A percentile compares a stretch with the other conserved stretches of the same genome.
Evolutionary conservation across 2,888 invertebrate species (phyloP).

Genomic region (Sesia apiformis): DNA sequence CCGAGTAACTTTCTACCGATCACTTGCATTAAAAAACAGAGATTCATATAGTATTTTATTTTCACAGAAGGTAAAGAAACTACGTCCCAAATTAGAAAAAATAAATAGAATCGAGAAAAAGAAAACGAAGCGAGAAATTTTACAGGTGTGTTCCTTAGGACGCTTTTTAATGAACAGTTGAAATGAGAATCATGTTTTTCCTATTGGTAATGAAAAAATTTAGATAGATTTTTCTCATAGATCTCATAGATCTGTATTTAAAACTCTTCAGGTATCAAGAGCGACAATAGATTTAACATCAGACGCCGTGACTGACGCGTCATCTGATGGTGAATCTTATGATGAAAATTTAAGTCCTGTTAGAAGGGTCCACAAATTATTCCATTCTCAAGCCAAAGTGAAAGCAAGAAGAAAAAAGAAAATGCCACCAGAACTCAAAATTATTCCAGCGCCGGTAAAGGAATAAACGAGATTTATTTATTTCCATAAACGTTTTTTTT

Average conservation of each 20-base stretch:
- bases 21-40: too few relatives aligned
- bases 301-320: conserved; percentile 79
- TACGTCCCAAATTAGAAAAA: conserved; percentile 54
- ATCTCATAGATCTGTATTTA: too few relatives aligned
- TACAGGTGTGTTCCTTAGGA: conserved; percentile 54
- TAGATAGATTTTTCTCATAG: too few relatives aligned
- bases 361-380: conserved; percentile 53
- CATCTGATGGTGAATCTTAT: conserved; percentile 75
- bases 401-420: conserved; percentile 64
- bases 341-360: conserved; percentile 63
- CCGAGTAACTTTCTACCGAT: background rate
- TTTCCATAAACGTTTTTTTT: background rate
- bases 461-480: background rate
- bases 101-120: conserved; percentile 57
- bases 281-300: conserved; percentile 77
- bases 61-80: conserved; percentile 50
- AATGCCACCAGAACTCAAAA: conserved; percentile 71
- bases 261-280: conserved; percentile 60
- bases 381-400: conserved; percentile 44
- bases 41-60: background rate
- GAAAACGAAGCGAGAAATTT: conserved; percentile 69
- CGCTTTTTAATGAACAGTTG: too few relatives aligned
- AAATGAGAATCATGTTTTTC: too few relatives aligned
- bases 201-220: too few relatives aligned
- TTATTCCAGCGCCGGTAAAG: conserved; percentile 57